These are phyloP conservation scores for Condylostylus longicornis DNA, from an alignment of 1,140 invertebrate genomes.

Conservation along the genomic window DNA sequence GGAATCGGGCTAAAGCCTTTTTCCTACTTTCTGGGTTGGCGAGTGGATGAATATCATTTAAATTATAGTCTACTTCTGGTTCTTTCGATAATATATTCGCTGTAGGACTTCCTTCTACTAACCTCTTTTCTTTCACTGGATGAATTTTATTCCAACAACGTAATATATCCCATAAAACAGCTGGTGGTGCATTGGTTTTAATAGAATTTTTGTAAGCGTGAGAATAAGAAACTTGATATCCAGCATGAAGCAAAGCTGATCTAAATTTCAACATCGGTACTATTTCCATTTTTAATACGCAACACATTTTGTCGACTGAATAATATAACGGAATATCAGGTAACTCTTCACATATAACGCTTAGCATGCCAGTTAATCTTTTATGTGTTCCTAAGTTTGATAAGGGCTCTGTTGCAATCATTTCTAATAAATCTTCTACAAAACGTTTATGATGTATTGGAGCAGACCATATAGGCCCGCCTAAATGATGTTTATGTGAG, in stretches of 20 bases:
- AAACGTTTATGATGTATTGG: slow-evolving; percentile 70
- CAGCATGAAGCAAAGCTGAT: slow-evolving; percentile 86
- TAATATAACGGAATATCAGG: slow-evolving; percentile 78
- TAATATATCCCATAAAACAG: slow-evolving; percentile 87
- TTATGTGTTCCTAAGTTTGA: slow-evolving; percentile 47
- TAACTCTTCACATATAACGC: slow-evolving; percentile 63
- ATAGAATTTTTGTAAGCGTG: slow-evolving; percentile 77
- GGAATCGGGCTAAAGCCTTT: slow-evolving; percentile 61
- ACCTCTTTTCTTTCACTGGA: slow-evolving; percentile 41
- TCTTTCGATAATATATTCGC: slow-evolving; percentile 41
- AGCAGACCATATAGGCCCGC: slow-evolving; percentile 87
- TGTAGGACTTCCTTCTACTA: slow-evolving; percentile 38
- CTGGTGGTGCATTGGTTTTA: slow-evolving; percentile 83
- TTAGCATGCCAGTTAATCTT: slow-evolving; percentile 58
- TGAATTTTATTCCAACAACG: slow-evolving; percentile 59
- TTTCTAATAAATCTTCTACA: slow-evolving; percentile 39
- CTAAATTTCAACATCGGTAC: slow-evolving; percentile 52
- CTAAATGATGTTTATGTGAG: slow-evolving; percentile 56
- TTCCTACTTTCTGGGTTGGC: slow-evolving; percentile 70
- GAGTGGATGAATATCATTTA: slow-evolving; percentile 44
- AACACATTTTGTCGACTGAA: slow-evolving; percentile 46
- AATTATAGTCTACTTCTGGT: slow-evolving; percentile 41
- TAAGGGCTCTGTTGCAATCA: slow-evolving; percentile 30
- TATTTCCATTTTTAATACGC: slow-evolving; percentile 46
- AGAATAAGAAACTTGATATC: slow-evolving; percentile 82